Base-by-base conservation (phyloP, 2,113 vertebrate genomes). In the Thymallus thymallus region DNA sequence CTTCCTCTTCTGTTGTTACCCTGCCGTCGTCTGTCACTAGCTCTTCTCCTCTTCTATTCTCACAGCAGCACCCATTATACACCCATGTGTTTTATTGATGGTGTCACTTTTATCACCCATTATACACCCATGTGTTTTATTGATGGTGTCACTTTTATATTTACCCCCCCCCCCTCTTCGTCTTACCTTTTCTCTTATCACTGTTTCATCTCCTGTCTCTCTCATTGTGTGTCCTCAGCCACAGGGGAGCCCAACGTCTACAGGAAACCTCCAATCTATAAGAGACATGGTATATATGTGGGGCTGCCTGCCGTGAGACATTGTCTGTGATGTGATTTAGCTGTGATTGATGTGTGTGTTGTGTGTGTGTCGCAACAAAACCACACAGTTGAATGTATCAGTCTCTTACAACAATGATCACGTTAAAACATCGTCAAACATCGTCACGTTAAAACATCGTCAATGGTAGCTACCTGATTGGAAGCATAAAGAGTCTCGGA, bases 261-360 rank as follows among this genome's bases (percentile, higher is more conserved):
- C 92, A 93, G 95, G 90, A 97, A 96, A 79, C 94, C 96, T 0
- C 96, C 97, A 83, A 96, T 97, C 95, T 98, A 98, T 90, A 98
- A 97, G 85, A 94, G 94, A 87, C 94, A 95, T 90, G 97, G 97
- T 98, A 92, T 74, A 85, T 86, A 69, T 79, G 64, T 77, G 45
- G 32, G 65, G 58, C 46, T 75, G 51, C 24, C 10, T 45, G 48
- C 48, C 14, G 0, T 51, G 4, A 51, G 48, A 14, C 48, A 41
- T 23, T 20, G 70, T 41, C 30, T 23, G 56, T 22, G 24, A 20
- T 72, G 56, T 69, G 67, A 3, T 16, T 48, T 4, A 9, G 41
- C 41, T n/a, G 14, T 13, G 13, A 2, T 41, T 51, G 45, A 20
- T 48, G 23, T 45, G 70, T 72, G 32, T 22, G 23, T 63, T 63